Percentiles rank a stretch among this genome's conserved stretches.
These are phyloP conservation scores for Acanthopagrus latus DNA, from an alignment of 2,797 vertebrate species.

Conservation along the genomic window DNA sequence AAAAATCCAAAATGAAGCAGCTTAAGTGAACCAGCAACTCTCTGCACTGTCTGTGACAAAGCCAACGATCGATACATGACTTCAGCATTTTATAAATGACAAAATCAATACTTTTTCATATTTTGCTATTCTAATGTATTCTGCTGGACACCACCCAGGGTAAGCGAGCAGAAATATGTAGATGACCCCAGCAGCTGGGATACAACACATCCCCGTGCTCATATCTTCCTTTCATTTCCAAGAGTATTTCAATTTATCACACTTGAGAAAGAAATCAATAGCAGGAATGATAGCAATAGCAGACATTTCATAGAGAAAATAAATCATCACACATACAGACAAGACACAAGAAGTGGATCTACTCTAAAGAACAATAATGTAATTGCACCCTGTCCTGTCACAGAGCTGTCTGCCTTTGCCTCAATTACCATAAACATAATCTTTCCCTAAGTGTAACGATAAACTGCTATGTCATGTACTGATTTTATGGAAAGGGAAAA, in stretches of 20 bases:
- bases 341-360: background rate
- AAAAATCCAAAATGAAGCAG: conserved; percentile 25
- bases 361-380: background rate
- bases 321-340: conserved; percentile 1
- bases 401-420: background rate
- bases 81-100: conserved; percentile 88
- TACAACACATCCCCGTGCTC: conserved; percentile 16
- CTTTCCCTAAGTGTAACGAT: background rate
- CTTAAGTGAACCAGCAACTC: conserved; percentile 75
- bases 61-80: conserved; percentile 88
- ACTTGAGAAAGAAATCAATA: conserved; percentile 18
- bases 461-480: too few species aligned
- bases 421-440: background rate
- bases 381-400: background rate
- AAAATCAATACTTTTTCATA: conserved; percentile 91
- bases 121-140: conserved; percentile 87
- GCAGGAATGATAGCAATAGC: conserved; percentile 7
- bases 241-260: conserved; percentile 24
- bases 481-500: too few species aligned
- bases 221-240: conserved; percentile 20
- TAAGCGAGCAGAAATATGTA: conserved; percentile 79
- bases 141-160: conserved; percentile 75
- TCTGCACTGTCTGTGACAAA: conserved; percentile 84
- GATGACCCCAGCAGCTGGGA: conserved; percentile 50
- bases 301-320: conserved; percentile 22